These are phyloP conservation scores for Steinernema feltiae DNA, from an alignment of 1,140 invertebrate genomes.

Conservation along the genomic window DNA sequence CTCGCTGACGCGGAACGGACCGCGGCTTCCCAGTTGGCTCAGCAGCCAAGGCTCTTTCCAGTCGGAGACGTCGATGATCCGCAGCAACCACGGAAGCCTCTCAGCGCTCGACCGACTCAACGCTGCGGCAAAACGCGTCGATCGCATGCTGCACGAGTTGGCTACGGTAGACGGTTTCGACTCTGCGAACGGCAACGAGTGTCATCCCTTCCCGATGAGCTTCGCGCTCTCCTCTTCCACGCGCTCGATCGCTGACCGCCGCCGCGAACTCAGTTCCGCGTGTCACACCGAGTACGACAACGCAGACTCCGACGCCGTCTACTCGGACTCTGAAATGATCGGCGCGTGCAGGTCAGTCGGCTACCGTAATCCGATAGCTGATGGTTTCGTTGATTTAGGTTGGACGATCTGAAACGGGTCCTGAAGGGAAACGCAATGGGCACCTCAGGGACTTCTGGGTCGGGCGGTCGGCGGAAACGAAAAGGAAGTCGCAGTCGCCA, in stretches of 20 bases:
- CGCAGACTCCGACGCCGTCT: conserved; percentile 42
- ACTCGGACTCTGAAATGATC: conserved; percentile 38
- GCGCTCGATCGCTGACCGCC: conserved; percentile 32
- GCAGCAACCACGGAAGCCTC: conserved; percentile 18
- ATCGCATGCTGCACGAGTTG: conserved; percentile 49
- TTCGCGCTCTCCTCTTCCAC: conserved; percentile 27
- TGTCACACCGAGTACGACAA: conserved; percentile 53
- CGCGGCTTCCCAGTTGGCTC: conserved; percentile 37
- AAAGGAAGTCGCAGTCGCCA: not conserved
- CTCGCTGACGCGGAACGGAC: conserved; percentile 35
- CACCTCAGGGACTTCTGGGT: not conserved
- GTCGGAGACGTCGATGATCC: conserved; percentile 37
- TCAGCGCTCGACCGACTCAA: conserved; percentile 40
- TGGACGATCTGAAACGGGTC: not conserved
- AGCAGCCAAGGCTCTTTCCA: conserved; percentile 33
- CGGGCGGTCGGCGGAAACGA: not conserved
- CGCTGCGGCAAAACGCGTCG: conserved; percentile 47
- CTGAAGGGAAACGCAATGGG: not conserved
- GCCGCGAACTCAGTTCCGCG: conserved; percentile 45
- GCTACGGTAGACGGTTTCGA: conserved; percentile 35
- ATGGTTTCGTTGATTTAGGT: not conserved
- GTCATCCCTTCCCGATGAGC: conserved; percentile 35
- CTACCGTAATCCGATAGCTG: not conserved
- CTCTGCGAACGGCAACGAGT: conserved; percentile 19
- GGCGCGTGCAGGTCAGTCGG: not conserved